Percentiles rank a stretch among this genome's conserved stretches.
These are phyloP conservation scores for Mesopsocus fuscifrons DNA, from an alignment of 2,888 invertebrate genomes.

Conservation along the genomic window DNA sequence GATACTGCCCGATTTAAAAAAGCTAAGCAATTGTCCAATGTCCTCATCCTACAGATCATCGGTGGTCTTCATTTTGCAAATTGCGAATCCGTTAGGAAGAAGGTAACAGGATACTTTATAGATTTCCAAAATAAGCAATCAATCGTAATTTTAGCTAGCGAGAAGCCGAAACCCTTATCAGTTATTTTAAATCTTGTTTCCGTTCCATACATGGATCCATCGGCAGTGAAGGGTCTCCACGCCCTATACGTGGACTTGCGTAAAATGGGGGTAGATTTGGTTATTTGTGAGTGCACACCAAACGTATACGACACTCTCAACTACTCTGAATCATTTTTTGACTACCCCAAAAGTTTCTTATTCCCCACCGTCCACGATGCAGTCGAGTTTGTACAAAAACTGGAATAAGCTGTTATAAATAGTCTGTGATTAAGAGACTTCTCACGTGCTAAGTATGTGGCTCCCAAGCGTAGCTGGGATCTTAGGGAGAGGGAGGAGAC, in stretches of 20 bases:
- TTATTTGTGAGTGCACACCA: slow-evolving; percentile 16
- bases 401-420: background rate
- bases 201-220: slow-evolving; percentile 21
- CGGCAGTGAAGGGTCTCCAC: slow-evolving; percentile 19
- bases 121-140: slow-evolving; percentile 6
- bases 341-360: slow-evolving; percentile 19
- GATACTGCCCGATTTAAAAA: slow-evolving; percentile 29
- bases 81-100: slow-evolving; percentile 18
- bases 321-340: slow-evolving; percentile 24
- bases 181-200: slow-evolving; percentile 22
- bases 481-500: background rate
- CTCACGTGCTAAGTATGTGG: too few relatives aligned
- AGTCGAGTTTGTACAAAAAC: slow-evolving; percentile 3
- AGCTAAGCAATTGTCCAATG: slow-evolving; percentile 15
- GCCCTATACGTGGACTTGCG: slow-evolving; percentile 17
- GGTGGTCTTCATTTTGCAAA: slow-evolving; percentile 23
- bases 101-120: slow-evolving; percentile 12
- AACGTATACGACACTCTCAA: slow-evolving; percentile 19
- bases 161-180: slow-evolving; percentile 7
- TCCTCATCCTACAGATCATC: slow-evolving; percentile 17
- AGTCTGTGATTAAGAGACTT: background rate
- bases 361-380: slow-evolving; percentile 8
- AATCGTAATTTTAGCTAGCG: background rate
- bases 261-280: slow-evolving; percentile 13
- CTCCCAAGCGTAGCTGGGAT: too few relatives aligned